Base-by-base conservation (phyloP, 2,113 vertebrate species). In the Campylomormyrus tamandua region DNA sequence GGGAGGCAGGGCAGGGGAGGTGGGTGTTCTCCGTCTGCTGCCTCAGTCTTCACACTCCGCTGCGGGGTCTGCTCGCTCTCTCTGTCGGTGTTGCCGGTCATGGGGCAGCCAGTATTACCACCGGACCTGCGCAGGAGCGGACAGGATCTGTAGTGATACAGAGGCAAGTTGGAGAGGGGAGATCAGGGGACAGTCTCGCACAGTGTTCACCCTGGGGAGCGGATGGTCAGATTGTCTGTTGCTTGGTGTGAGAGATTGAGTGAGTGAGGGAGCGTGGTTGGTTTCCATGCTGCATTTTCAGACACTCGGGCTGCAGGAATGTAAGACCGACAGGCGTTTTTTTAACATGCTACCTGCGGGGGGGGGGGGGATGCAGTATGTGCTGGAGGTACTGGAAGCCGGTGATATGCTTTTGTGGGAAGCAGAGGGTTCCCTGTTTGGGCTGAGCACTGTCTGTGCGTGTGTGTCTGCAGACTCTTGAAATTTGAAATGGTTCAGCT, bases 11-110 rank as follows among this genome's bases (percentile, higher is more conserved):
- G 42, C 53, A 77, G 88, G 45, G 58, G 58, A 92, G 93, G 94
- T 90, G 91, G 90, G 90, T 92, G 83, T 90, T 92, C 92, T 92
- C 89, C 92, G 89, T 24, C 89, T 92, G 92, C 93, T 85, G 92
- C 87, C 93, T 91, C 90, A 74, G 89, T 89, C 89, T 70, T 90
- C 49, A 85, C 89, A 91, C 91, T 89, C 88, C 21, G 77, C 87
- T 10, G 90, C 39, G 24, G 66, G 42, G 49, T 62, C 56, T 80
- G 39, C 45, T 70, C 24, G 86, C n/a, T 80, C 50, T 66, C n/a
- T 62, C 52, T 83, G 52, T 86, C 87, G 15, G 19, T 19, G 66
- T 90, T 45, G 62, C 85, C 87, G 27, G 74, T 39, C 39, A 89
- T 89, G 89, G 88, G 58, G 62, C n/a, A 27, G 49, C 70, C 58